Conservation (phyloP, 1,140 invertebrate species). For the Achatina immaculata region DNA sequence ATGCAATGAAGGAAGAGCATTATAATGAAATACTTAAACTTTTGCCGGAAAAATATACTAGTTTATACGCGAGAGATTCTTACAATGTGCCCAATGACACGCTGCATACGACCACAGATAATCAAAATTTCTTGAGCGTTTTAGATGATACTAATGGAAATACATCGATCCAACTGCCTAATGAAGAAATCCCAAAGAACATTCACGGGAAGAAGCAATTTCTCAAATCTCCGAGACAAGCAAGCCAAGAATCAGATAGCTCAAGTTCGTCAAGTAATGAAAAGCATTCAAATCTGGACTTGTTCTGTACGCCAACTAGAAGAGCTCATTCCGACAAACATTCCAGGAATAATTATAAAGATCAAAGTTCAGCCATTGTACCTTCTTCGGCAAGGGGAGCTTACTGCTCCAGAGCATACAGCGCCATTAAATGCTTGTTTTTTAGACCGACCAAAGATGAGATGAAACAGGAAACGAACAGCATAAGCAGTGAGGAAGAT, state of each 20-base stretch:
- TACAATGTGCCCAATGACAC: neutral
- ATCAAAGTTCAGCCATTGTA: neutral
- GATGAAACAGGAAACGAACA: constrained; percentile 41
- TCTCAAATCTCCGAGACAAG: constrained; percentile 9
- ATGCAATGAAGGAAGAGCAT: constrained; percentile 7
- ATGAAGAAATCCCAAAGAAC: neutral
- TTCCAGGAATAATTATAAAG: constrained; percentile 1
- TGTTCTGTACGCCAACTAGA: constrained; percentile 27
- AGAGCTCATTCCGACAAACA: neutral
- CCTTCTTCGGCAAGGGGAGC: constrained; percentile 14
- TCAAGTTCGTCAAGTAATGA: constrained; percentile 22
- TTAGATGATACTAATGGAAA: constrained; percentile 21
- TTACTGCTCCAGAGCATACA: constrained; percentile 51
- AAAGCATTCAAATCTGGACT: constrained; percentile 20
- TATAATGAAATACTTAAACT: constrained; percentile 8
- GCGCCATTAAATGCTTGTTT: constrained; percentile 54
- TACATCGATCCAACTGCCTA: neutral
- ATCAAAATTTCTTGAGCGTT: constrained; percentile 5
- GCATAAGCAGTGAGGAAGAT: constrained; percentile 43
- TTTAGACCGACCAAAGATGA: constrained; percentile 43
- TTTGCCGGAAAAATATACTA: constrained; percentile 19
- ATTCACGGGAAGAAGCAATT: neutral
- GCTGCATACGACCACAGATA: neutral
- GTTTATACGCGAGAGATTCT: neutral
- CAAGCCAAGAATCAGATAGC: constrained; percentile 23